A percentile compares a stretch with the other conserved stretches of the same genome.
phyloP scores from a whole-genome alignment of 2,797 vertebrate species.

The Phaenicophaeus curvirostris region DNA sequence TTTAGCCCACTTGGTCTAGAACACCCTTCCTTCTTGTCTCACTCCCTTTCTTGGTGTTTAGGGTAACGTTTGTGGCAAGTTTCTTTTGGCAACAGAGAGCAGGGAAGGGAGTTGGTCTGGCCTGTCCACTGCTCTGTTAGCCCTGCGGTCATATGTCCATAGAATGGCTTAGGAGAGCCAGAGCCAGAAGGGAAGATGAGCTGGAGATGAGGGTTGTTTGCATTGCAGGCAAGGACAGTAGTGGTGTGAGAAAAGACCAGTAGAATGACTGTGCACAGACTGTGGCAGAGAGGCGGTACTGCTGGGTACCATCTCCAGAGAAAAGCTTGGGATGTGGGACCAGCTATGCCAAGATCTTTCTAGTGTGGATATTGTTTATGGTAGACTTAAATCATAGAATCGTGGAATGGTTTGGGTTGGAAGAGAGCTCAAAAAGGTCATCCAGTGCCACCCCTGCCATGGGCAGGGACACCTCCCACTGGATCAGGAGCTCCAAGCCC shows the following conservation, averaged over 20 bases:
- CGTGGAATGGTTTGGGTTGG: no score
- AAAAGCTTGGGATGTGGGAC: neutral
- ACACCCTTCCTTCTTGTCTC: neutral
- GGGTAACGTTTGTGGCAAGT: neutral
- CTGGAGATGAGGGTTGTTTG: neutral
- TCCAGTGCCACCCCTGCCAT: no score
- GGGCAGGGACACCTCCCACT: no score
- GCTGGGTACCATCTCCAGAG: neutral
- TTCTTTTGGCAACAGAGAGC: neutral
- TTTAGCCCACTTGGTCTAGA: neutral
- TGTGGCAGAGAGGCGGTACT: neutral
- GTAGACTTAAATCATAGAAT: neutral
- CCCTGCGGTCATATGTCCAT: neutral
- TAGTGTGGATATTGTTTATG: neutral
- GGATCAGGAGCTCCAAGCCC: no score
- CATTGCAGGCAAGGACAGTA: neutral
- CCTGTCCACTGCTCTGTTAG: neutral
- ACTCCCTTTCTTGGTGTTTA: neutral
- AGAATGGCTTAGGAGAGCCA: neutral
- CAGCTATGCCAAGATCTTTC: neutral
- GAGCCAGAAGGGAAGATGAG: neutral
- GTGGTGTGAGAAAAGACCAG: neutral
- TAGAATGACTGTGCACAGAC: fast-evolving
- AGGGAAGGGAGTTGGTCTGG: neutral
- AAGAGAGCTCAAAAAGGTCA: no score